Base-by-base conservation (phyloP, 37 sponge, comb jelly and placozoan species). In the Mnemiopsis leidyi region DNA sequence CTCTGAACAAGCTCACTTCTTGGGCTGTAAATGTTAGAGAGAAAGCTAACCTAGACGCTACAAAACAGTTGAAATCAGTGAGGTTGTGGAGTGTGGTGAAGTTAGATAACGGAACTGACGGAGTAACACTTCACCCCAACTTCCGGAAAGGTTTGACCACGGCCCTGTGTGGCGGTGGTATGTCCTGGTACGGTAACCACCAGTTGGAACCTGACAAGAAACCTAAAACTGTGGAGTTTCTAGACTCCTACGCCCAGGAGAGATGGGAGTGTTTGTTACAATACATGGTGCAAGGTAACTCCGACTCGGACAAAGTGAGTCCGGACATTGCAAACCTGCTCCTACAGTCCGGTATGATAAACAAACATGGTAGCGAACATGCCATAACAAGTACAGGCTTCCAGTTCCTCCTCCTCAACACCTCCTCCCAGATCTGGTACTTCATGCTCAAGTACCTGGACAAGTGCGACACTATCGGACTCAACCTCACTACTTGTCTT, bases 381-480 rank as follows among this genome's bases (percentile, higher is more conserved):
- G 79, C 77, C 38, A 96, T 98, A 35, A 96, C 97, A 5, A 94
- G 94, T 32, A 33, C 76, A 37, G 98, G 98, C 0, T 98, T 98
- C 93, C 98, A 98, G 94, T 98, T 98, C 85, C 95, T 98, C 3
- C 95, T 99, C 68, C 69, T 99, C 76, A 94, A 96, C 82, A 68
- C 95, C 23, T n/a, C 95, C 5, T 67, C 94, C 1, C 99, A 99
- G 69, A 95, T 99, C 26, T 99, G 99, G 99, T 93, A 94, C 92
- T 96, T 99, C 94, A 93, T 97, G n/a, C 94, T 95, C 0, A 93
- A 97, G 71, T 96, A 99, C 82, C 94, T 99, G 0, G 90, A 85
- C 30, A 35, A 85, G 61, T 85, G 90, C 39, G 90, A 98, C 96
- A 25, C 73, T 37, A 83, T 82, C 36, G 96, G 94, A 20, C 36